Evolutionary conservation across 1,140 invertebrate genomes (phyloP), one percentile per base, ranked within the genome.

Genomic region (Samia ricini): DNA sequence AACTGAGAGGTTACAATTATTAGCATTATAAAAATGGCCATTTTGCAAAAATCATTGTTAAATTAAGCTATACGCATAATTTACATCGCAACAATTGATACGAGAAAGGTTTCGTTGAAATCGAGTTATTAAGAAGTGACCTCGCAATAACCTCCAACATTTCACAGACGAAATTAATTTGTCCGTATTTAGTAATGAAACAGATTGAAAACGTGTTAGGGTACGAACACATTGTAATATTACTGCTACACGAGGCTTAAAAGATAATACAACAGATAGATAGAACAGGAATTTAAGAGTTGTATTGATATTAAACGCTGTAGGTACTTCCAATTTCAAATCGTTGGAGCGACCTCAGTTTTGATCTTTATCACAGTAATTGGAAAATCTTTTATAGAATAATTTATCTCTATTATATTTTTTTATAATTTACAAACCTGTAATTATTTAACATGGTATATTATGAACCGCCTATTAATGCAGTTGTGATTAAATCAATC

Each of bases 121-220:
- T 12, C 33, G 33, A 42, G 4, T 15, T 64, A 51, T 60, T 58
- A 71, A 72, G 15, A 23, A 58, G 21, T 59, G 79, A 77, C 80
- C 81, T 84, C 75, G 79, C 42, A 20, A 8, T 71, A 78, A 74
- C 74, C 80, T 82, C 73, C 68, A 73, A 54, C 54, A 55, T 56
- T 62, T 60, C 20, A 66, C 60, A 51, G 24, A 72, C 70, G 29
- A 81, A 81, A 83, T 82, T 79, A 80, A 80, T 83, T 79, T 76
- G 64, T 65, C 74, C 76, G 68, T 78, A 76, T 77, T 79, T 80
- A 81, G 76, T 79, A 77, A 64, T 64, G 67, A 29, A 59, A 65
- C 69, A 66, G 66, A 82, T 82, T 77, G 75, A 55, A 74, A 81
- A 72, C 73, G 33, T 42, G 33, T 42, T 42, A 42, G 33, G 33